Conservation (phyloP, 2,888 invertebrate species). For the Baronia brevicornis region DNA sequence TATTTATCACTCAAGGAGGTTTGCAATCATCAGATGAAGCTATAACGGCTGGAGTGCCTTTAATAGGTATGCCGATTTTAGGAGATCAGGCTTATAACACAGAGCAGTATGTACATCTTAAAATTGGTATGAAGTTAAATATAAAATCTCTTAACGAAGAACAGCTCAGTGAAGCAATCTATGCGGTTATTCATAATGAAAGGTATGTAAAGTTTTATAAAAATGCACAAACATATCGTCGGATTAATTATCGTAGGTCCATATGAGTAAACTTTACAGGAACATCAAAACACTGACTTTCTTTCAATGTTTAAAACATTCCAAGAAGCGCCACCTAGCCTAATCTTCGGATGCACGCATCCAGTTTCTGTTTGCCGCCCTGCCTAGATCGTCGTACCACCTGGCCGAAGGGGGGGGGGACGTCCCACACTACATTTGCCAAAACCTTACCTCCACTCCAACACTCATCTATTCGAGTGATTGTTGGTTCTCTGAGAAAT, state of each 20-base stretch:
- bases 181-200: constrained; percentile 23
- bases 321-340: too few species aligned
- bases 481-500: too few species aligned
- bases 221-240: neutral
- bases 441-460: too few species aligned
- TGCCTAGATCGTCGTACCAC: too few species aligned
- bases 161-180: constrained; percentile 28
- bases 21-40: constrained; percentile 57
- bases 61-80: constrained; percentile 48
- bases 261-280: neutral
- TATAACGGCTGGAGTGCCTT: constrained; percentile 43
- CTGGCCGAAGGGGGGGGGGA: too few species aligned
- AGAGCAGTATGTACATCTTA: constrained; percentile 30
- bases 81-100: constrained; percentile 52
- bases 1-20: constrained; percentile 54
- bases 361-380: too few species aligned
- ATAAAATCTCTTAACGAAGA: constrained; percentile 31
- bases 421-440: too few species aligned
- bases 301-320: too few species aligned
- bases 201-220: constrained; percentile 21
- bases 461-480: too few species aligned
- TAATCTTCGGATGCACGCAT: too few species aligned
- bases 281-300: too few species aligned
- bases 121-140: constrained; percentile 37
- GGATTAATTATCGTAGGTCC: neutral